phyloP scores from a whole-genome alignment of 2,888 invertebrate genomes.

The Zaprionus lineosus region DNA sequence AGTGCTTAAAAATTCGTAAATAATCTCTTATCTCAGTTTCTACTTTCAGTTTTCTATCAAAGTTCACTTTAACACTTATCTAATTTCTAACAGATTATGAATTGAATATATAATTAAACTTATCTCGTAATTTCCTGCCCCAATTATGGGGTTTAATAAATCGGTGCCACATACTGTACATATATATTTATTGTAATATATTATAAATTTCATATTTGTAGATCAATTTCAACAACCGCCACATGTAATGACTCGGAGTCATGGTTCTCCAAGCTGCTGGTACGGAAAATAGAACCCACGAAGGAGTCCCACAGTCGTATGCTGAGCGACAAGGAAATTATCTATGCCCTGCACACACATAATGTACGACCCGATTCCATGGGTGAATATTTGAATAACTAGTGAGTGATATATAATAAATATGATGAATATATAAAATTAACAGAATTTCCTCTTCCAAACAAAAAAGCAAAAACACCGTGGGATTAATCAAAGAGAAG shows the following conservation, averaged over 20 bases:
- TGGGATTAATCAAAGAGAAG: conserved; percentile 89
- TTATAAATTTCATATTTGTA: conserved; percentile 16
- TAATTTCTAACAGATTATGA: too few species aligned
- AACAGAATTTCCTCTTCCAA: conserved; percentile 73
- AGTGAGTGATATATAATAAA: conserved; percentile 86
- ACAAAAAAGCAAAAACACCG: conserved; percentile 90
- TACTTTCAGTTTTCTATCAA: too few species aligned
- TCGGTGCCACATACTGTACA: too few species aligned
- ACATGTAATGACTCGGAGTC: conserved; percentile 85
- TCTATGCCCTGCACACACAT: conserved; percentile 97
- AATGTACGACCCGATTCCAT: conserved; percentile 95
- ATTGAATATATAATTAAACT: too few species aligned
- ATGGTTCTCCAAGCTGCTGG: conserved; percentile 94
- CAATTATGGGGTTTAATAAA: too few species aligned
- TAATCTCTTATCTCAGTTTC: too few species aligned
- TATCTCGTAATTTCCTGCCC: too few species aligned
- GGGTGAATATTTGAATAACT: conserved; percentile 93
- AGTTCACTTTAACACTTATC: too few species aligned
- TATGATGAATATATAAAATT: background rate
- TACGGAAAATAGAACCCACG: conserved; percentile 95
- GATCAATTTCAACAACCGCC: conserved; percentile 71
- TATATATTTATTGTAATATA: background rate
- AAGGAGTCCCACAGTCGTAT: conserved; percentile 98
- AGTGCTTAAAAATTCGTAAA: too few species aligned
- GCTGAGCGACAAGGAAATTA: conserved; percentile 97